Base-by-base conservation (phyloP, 1,140 invertebrate species). In the Drosophila willistoni region DNA sequence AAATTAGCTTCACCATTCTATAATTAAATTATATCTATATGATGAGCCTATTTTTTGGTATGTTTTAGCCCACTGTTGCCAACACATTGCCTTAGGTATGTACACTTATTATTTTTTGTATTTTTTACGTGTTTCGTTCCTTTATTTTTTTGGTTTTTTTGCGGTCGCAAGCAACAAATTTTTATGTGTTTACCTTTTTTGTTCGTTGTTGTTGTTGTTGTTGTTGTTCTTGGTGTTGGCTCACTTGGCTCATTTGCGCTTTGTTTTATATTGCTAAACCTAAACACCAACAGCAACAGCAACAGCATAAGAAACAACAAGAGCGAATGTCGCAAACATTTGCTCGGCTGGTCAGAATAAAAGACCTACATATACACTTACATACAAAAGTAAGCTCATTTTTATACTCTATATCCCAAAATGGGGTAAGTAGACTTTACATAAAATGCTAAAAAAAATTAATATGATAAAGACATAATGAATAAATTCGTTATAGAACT, bases 171-270 rank as follows among this genome's bases (percentile, higher is more conserved):
- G 75, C 79, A 79, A 82, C 83, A 86, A 82, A 86, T 86, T 87
- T 86, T 83, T 87, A 83, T 87, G 73, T 87, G 73, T 83, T 87
- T 79, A 80, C 84, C 76, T 89, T 79, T 80, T 89, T 79, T 71
- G 68, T 57, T 64, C 68, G 51, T 68, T 71, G 70, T 71, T 73
- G 61, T 51, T 44, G 70, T 71, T 73, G 61, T 51, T 44, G 51
- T 29, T 65, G 70, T 71, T 73, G 61, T 57, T 44, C 39, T 29
- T 36, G 33, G 39, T 3, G 42, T n/a, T 13, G 25, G 44, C 39
- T 51, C 44, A 51, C 54, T 54, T 14, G 55, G 64, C 63, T 73
- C 74, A 73, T 79, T 85, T 70, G 73, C 33, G 68, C 65, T 66
- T 80, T 85, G 68, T 79, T 85, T 71, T 63, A 47, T 64, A 44